Percentiles rank a stretch among this genome's conserved stretches.
Conservation (phyloP, 2,888 invertebrate species). For the Anthoptus insignis region DNA sequence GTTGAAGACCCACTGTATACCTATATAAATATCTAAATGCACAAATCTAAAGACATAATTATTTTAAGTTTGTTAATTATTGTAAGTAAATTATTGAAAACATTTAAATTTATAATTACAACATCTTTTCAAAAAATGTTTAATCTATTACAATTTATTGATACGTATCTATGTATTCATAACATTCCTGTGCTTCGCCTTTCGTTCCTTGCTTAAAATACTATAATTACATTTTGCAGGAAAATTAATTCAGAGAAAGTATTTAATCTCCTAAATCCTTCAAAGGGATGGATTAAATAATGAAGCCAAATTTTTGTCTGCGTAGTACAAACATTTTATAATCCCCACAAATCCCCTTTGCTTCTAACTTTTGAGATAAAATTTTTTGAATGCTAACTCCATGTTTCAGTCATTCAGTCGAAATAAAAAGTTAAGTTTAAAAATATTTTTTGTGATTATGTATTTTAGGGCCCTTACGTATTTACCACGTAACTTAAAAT, state of each 20-base stretch:
- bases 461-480: too few relatives aligned
- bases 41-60: too few relatives aligned
- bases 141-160: neutral
- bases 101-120: neutral
- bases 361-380: slow-evolving; percentile 7
- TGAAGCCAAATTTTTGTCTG: slow-evolving; percentile 29
- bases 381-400: slow-evolving; percentile 4
- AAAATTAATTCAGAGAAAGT: slow-evolving; percentile 27
- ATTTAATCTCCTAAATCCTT: slow-evolving; percentile 31
- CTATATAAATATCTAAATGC: too few relatives aligned
- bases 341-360: slow-evolving; percentile 14
- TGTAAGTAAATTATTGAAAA: too few relatives aligned
- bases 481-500: too few relatives aligned
- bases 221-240: slow-evolving; percentile 23
- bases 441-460: too few relatives aligned
- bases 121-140: neutral
- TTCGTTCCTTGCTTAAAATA: slow-evolving; percentile 4
- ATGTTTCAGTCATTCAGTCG: neutral
- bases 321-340: slow-evolving; percentile 20
- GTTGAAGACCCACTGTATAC: too few relatives aligned
- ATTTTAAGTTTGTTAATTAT: too few relatives aligned
- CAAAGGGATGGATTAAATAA: slow-evolving; percentile 32
- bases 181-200: slow-evolving; percentile 7
- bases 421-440: neutral
- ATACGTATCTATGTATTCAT: slow-evolving; percentile 18